Conservation (phyloP, 1,140 invertebrate genomes). For the Panulirus ornatus region DNA sequence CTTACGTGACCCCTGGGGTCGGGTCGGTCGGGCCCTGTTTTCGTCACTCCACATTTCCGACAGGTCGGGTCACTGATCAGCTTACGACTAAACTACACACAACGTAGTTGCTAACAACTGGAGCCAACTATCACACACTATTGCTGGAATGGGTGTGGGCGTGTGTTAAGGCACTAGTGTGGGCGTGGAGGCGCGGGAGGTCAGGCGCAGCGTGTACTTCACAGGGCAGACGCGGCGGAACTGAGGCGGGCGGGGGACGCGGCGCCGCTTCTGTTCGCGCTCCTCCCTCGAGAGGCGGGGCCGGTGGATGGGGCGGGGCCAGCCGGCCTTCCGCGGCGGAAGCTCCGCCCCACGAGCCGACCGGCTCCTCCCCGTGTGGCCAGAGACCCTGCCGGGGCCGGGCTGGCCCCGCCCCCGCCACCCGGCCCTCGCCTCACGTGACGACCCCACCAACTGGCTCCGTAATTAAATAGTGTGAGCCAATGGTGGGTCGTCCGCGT, state of each 20-base stretch:
- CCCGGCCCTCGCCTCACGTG: conserved; percentile 55
- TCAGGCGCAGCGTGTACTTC: conserved; percentile 55
- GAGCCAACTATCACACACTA: conserved; percentile 52
- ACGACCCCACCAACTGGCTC: conserved; percentile 53
- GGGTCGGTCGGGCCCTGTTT: conserved; percentile 32
- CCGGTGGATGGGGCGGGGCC: conserved; percentile 24
- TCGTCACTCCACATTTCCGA: conserved; percentile 37
- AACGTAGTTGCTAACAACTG: conserved; percentile 38
- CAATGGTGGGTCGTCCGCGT: conserved; percentile 64
- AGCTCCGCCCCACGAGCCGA: conserved; percentile 34
- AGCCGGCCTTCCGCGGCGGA: neutral
- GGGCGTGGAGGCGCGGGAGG: conserved; percentile 52
- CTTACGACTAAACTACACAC: conserved; percentile 30
- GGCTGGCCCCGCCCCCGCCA: no score
- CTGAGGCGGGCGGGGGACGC: conserved; percentile 68
- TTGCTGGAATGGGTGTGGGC: conserved; percentile 45
- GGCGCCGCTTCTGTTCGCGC: conserved; percentile 58
- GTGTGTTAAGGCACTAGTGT: conserved; percentile 37
- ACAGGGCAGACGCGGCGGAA: conserved; percentile 66
- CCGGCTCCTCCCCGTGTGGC: conserved; percentile 11
- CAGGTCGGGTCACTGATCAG: conserved; percentile 22
- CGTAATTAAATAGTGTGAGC: conserved; percentile 67
- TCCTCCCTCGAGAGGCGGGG: conserved; percentile 39
- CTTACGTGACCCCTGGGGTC: neutral
- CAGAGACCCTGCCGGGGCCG: neutral